phyloP scores from a whole-genome alignment of 2,113 vertebrate genomes.

The Ceuthmochares aereus region DNA sequence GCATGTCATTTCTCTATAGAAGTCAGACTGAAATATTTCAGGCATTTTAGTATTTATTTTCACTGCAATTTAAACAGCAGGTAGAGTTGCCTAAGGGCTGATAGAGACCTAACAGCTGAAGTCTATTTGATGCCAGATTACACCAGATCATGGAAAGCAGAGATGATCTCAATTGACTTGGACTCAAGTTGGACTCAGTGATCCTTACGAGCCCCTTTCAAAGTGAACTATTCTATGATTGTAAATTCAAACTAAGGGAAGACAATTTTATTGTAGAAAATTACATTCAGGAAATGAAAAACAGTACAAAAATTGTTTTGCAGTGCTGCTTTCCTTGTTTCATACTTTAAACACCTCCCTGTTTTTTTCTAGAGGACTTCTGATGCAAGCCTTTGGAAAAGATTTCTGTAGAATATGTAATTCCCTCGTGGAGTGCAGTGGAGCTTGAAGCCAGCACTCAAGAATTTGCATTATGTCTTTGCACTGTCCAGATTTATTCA shows the following conservation, averaged over 20 bases:
- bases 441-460: not conserved
- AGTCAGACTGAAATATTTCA: not conserved
- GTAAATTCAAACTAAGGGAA: not conserved
- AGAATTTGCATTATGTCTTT: not conserved
- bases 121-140: not conserved
- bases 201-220: not conserved
- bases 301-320: not conserved
- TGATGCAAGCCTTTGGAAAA: not conserved
- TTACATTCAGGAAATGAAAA: not conserved
- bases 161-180: fast-evolving
- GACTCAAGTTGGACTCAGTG: not conserved
- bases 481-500: not conserved
- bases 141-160: not conserved
- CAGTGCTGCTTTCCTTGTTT: not conserved
- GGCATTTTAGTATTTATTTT: not conserved
- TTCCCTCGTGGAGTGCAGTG: not conserved
- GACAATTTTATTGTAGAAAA: not conserved
- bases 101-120: not conserved
- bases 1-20: not conserved
- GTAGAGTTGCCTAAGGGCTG: not conserved
- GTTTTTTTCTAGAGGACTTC: not conserved
- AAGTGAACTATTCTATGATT: not conserved
- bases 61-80: not conserved
- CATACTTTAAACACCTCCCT: not conserved
- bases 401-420: not conserved